A percentile compares a stretch with the other conserved stretches of the same genome.
Evolutionary conservation across 2,888 invertebrate genomes (phyloP).

Genomic region (Synergus umbraculus): DNA sequence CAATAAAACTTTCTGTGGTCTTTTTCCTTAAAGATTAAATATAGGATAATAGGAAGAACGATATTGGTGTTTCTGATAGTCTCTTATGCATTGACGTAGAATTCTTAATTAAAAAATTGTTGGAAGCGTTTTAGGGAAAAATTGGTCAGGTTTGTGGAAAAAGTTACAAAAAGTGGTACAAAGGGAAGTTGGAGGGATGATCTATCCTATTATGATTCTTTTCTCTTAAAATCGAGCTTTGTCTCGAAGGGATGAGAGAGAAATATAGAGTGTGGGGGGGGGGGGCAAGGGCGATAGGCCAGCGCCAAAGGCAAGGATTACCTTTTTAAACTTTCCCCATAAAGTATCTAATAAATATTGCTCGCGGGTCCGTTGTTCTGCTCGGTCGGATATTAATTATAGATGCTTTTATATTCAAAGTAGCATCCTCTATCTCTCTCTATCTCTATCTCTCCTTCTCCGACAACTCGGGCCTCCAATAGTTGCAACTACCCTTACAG

Average conservation of each 20-base stretch:
- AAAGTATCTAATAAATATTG: slow-evolving; percentile 73
- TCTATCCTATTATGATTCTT: slow-evolving; percentile 37
- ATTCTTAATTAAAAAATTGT: not conserved
- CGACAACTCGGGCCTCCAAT: slow-evolving; percentile 48
- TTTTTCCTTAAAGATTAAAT: too few species aligned
- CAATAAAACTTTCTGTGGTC: too few species aligned
- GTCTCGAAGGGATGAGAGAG: slow-evolving; percentile 56
- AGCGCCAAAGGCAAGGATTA: slow-evolving; percentile 63
- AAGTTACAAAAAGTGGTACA: not conserved
- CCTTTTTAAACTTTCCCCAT: slow-evolving; percentile 72
- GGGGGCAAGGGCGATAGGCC: slow-evolving; percentile 49
- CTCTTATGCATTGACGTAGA: not conserved
- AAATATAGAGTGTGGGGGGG: slow-evolving; percentile 47
- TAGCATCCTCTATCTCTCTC: slow-evolving; percentile 58
- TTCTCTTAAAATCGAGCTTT: slow-evolving; percentile 58
- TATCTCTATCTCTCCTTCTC: slow-evolving; percentile 48
- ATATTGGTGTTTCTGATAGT: too few species aligned
- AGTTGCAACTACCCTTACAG: slow-evolving; percentile 47
- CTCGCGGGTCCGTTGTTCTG: slow-evolving; percentile 63
- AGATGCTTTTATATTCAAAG: slow-evolving; percentile 73
- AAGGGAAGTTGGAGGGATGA: not conserved
- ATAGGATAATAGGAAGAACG: too few species aligned
- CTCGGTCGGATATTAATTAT: slow-evolving; percentile 70
- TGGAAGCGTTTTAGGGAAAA: not conserved
- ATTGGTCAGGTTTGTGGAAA: not conserved